These are phyloP conservation scores for Eueides isabella DNA, from an alignment of 1,140 invertebrate genomes.

Conservation along the genomic window DNA sequence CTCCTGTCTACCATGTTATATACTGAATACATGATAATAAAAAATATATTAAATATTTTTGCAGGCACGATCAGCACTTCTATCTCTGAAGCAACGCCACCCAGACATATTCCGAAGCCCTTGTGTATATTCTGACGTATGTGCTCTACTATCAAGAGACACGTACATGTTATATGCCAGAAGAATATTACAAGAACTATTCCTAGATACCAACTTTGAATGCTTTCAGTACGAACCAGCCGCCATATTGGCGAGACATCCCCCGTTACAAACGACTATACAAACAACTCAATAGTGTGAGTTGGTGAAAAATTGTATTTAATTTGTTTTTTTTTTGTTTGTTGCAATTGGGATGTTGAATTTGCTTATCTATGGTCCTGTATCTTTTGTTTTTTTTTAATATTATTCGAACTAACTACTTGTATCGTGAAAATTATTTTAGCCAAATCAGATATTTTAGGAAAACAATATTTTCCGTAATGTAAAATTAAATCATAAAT, in stretches of 20 bases:
- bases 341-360: neutral
- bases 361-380: neutral
- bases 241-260: slow-evolving; percentile 53
- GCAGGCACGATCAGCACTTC: slow-evolving; percentile 85
- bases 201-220: slow-evolving; percentile 93
- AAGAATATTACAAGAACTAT: slow-evolving; percentile 96
- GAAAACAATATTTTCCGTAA: too few relatives aligned
- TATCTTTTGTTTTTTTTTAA: too few relatives aligned
- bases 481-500: too few relatives aligned
- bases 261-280: slow-evolving; percentile 26
- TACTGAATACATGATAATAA: too few relatives aligned
- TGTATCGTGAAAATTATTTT: too few relatives aligned
- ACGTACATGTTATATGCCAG: slow-evolving; percentile 92
- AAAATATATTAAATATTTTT: slow-evolving; percentile 26
- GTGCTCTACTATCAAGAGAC: slow-evolving; percentile 88
- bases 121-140: slow-evolving; percentile 97
- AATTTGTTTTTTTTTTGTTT: neutral
- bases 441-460: too few relatives aligned
- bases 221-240: slow-evolving; percentile 78
- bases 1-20: too few relatives aligned
- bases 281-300: slow-evolving; percentile 36
- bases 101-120: slow-evolving; percentile 92
- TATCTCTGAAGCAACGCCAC: slow-evolving; percentile 93
- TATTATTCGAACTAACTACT: too few relatives aligned
- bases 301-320: neutral